These are phyloP conservation scores for Archocentrus centrarchus DNA, from an alignment of 2,113 vertebrate species.

Conservation along the genomic window DNA sequence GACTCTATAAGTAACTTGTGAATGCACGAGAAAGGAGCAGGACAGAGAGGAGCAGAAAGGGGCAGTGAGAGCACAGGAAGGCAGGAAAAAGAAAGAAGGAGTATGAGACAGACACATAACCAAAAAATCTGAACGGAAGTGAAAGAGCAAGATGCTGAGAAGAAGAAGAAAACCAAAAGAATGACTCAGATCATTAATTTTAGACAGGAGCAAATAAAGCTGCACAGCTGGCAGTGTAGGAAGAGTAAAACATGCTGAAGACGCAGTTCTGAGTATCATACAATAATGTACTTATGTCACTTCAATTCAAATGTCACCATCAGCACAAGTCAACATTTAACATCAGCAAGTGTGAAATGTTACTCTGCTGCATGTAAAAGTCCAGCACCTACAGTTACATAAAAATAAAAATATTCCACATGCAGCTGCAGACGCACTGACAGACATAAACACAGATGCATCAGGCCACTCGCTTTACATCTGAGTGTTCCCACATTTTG, in stretches of 20 bases:
- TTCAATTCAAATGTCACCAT: neutral
- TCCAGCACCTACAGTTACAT: neutral
- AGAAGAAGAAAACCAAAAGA: neutral
- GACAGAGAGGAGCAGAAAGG: neutral
- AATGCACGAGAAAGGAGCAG: neutral
- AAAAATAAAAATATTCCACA: neutral
- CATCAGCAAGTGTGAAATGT: too few relatives aligned
- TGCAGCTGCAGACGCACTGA: too few relatives aligned
- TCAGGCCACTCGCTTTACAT: too few relatives aligned
- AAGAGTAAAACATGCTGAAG: neutral
- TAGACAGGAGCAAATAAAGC: neutral
- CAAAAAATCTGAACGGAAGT: neutral
- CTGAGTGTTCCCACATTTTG: neutral
- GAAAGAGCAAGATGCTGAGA: constrained; percentile 3
- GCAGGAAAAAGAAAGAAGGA: constrained; percentile 10
- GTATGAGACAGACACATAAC: neutral
- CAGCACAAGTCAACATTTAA: too few relatives aligned
- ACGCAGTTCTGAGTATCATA: neutral
- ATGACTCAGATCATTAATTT: neutral
- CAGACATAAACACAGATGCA: too few relatives aligned
- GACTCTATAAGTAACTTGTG: neutral
- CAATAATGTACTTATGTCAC: neutral
- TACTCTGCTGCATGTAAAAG: too few relatives aligned
- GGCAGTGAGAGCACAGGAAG: neutral
- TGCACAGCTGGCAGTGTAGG: neutral